phyloP scores from a whole-genome alignment of 2,113 vertebrate species.

The Calidris pugnax region DNA sequence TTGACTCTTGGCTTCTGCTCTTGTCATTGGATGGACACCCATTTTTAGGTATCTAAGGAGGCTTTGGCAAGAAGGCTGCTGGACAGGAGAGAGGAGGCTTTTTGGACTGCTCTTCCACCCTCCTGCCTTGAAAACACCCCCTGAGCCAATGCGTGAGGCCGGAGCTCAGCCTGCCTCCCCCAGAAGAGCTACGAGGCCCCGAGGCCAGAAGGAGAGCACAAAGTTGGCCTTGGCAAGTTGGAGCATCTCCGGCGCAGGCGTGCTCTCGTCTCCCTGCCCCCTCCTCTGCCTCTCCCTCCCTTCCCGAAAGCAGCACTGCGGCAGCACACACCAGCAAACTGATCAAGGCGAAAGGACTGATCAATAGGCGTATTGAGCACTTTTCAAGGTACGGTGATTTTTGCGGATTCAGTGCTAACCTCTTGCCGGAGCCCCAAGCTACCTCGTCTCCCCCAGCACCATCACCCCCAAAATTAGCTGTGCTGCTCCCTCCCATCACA shows the following conservation, averaged over 20 bases:
- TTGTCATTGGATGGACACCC: rapidly evolving
- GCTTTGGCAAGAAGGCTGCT: not conserved
- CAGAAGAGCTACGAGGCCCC: not conserved
- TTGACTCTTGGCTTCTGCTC: not conserved
- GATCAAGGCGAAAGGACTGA: constrained; percentile 63
- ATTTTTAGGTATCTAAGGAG: not conserved
- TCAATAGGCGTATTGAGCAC: constrained; percentile 80
- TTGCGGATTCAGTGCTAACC: constrained; percentile 76
- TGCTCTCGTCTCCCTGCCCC: not conserved
- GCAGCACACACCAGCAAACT: constrained; percentile 66
- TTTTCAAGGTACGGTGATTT: constrained; percentile 75
- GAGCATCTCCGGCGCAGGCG: not conserved
- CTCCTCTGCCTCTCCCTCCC: not conserved
- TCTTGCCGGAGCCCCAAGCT: not conserved
- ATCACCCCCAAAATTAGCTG: rapidly evolving
- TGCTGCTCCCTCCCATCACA: not conserved
- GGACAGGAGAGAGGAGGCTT: not conserved
- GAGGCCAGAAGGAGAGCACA: not conserved
- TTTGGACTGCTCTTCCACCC: not conserved
- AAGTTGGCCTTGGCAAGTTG: constrained; percentile 18
- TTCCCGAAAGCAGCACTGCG: constrained; percentile 60
- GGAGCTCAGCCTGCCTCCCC: not conserved
- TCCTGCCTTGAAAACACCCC: not conserved
- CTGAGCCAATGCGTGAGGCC: rapidly evolving
- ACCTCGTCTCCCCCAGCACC: not conserved